Evolutionary conservation across 2,113 vertebrate genomes (phyloP), one percentile per base, ranked within the genome.

Genomic region (Lethenteron camtschaticum): DNA sequence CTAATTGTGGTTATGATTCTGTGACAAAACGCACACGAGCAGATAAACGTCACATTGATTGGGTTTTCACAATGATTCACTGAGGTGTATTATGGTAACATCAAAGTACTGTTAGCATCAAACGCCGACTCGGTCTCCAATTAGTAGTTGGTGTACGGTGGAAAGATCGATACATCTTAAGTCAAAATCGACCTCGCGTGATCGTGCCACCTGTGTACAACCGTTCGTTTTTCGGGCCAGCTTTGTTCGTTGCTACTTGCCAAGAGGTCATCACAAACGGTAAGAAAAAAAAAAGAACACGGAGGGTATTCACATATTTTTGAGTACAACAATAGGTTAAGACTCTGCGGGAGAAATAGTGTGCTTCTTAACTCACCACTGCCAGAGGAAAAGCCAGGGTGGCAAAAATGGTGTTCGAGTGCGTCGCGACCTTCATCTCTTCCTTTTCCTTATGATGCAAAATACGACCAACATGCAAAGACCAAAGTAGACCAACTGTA

Each of bases 401-500:
- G 63, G 8, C 63, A 20, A 66, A 66, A 9, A 66, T 66, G 63
- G 11, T 16, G 63, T 66, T n/a, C 63, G 63, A 66, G 63, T 66
- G n/a, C 24, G n/a, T n/a, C 24, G n/a, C 8, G n/a, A 20, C 63
- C n/a, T n/a, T 11, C 2, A 8, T 7, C 24, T 24, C 10, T 10
- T 41, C 5, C 41, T 41, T 41, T 41, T 41, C 41, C 63, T n/a
- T 66, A 10, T 24, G n/a, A 16, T 66, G n/a, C 63, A 66, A 66
- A 11, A 66, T 66, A 11, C 63, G n/a, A 66, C 63, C 8, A 11
- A n/a, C n/a, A 66, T 2, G 24, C n/a, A n/a, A 66, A 66, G n/a
- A 66, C 63, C n/a, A 66, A 66, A 66, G 24, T 66, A 66, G 24
- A 20, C 63, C n/a, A 20, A 16, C 63, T 66, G 63, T 9, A 66